These are phyloP conservation scores for Danio jaintianensis DNA, from an alignment of 2,797 vertebrate species.

Conservation along the genomic window DNA sequence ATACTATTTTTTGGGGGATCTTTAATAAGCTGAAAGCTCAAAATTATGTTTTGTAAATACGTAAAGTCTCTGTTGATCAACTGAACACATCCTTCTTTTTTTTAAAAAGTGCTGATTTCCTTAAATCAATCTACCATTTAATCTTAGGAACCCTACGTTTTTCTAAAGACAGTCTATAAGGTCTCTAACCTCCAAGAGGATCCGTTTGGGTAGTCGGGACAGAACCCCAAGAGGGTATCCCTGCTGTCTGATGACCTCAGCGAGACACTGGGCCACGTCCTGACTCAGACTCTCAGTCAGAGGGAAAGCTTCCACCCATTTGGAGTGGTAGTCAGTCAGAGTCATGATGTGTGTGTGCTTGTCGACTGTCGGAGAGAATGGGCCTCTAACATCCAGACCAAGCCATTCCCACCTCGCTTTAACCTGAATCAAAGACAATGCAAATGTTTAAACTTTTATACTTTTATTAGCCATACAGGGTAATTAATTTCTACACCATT, in stretches of 20 bases:
- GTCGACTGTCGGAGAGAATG: conserved; percentile 36
- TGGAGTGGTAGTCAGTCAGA: conserved; percentile 53
- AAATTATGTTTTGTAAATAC: background rate
- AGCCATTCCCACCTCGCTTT: conserved; percentile 57
- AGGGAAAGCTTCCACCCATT: conserved; percentile 59
- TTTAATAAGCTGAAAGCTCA: background rate
- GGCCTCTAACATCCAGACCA: conserved; percentile 54
- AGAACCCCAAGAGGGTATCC: conserved; percentile 53
- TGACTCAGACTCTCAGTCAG: conserved; percentile 30
- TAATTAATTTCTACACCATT: background rate
- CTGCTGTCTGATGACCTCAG: conserved; percentile 46
- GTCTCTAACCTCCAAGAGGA: conserved; percentile 35
- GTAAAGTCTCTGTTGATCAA: background rate
- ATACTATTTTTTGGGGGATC: background rate
- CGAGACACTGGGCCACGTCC: conserved; percentile 35
- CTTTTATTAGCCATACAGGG: too few relatives aligned
- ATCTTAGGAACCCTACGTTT: too few relatives aligned
- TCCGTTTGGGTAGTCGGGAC: conserved; percentile 36
- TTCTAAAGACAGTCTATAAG: background rate
- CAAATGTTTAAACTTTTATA: background rate
- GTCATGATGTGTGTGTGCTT: conserved; percentile 51
- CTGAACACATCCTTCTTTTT: background rate
- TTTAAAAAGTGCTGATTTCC: background rate
- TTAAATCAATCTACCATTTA: too few relatives aligned
- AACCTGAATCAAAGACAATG: conserved; percentile 27